Evolutionary conservation across 1,140 invertebrate genomes (phyloP), one percentile per base, ranked within the genome.

Genomic region (Sesamia nonagrioides): DNA sequence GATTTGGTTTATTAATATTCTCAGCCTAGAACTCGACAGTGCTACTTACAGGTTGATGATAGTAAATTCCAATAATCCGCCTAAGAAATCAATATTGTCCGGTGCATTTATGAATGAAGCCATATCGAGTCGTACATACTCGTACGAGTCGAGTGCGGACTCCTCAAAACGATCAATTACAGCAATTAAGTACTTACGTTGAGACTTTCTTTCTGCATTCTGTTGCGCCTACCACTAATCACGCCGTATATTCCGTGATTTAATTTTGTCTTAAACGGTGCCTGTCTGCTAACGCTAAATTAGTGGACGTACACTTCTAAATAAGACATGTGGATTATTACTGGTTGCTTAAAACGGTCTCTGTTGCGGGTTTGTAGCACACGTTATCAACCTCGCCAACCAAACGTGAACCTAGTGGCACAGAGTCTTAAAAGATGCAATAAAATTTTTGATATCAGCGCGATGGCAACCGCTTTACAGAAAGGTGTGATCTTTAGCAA

Each of bases 191-290:
- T 33, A 9, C 69, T n/a, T 27, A 9, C 69, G 33, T 27, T 3
- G 6, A 37, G 21, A 40, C 50, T 75, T 75, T 58, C 45, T 75
- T 75, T 56, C 35, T 27, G 73, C 73, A 75, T 75, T 75, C 73
- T 75, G 73, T 75, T 42, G 27, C 73, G 73, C 73, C 42, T 60
- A 40, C 61, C 17, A 33, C 40, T 27, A 37, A 52, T 75, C 42
- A 63, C 72, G 13, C 58, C 15, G 15, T 18, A 15, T 33, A 35
- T 40, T 50, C 15, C 5, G 11, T 37, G n/a, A 50, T 75, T 63
- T 37, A 11, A 45, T 21, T 40, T 18, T 37, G 27, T n/a, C 37
- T 69, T 33, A 7, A 6, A 27, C 21, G 27, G 35, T 6, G 4
- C 15, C 6, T 37, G 2, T 37, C 33, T 35, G 27, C 35, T 1